phyloP scores from a whole-genome alignment of 2,113 vertebrate species.

The Ursus arctos region DNA sequence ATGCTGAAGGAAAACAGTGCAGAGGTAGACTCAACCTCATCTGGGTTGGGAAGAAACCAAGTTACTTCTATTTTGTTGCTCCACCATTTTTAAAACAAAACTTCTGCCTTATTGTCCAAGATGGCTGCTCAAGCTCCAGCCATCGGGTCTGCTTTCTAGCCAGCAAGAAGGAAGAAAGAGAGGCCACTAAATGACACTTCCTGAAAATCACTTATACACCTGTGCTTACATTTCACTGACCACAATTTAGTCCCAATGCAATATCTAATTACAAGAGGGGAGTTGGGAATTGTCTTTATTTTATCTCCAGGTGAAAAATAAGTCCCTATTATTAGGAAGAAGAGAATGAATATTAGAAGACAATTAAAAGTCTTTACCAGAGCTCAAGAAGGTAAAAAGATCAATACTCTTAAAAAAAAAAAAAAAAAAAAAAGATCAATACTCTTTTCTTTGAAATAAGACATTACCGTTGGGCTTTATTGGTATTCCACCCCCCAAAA shows the following conservation, averaged over 20 bases:
- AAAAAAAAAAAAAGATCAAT: slow-evolving; percentile 8
- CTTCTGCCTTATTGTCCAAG: not conserved
- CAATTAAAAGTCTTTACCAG: not conserved
- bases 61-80: not conserved
- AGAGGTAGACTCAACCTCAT: not conserved
- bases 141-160: not conserved
- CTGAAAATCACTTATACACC: not conserved
- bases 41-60: not conserved
- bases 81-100: slow-evolving; percentile 39
- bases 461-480: not conserved
- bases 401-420: not conserved
- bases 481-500: not conserved
- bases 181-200: not conserved
- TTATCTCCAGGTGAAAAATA: not conserved
- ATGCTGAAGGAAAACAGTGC: not conserved
- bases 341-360: not conserved
- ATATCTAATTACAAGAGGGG: not conserved
- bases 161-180: not conserved
- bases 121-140: not conserved
- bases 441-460: not conserved
- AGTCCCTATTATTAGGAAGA: not conserved
- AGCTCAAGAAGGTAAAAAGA: slow-evolving; percentile 18
- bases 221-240: not conserved
- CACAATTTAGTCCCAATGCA: not conserved
- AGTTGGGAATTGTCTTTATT: not conserved